phyloP scores from a whole-genome alignment of 1,140 invertebrate genomes.

The Onthophagus taurus region DNA sequence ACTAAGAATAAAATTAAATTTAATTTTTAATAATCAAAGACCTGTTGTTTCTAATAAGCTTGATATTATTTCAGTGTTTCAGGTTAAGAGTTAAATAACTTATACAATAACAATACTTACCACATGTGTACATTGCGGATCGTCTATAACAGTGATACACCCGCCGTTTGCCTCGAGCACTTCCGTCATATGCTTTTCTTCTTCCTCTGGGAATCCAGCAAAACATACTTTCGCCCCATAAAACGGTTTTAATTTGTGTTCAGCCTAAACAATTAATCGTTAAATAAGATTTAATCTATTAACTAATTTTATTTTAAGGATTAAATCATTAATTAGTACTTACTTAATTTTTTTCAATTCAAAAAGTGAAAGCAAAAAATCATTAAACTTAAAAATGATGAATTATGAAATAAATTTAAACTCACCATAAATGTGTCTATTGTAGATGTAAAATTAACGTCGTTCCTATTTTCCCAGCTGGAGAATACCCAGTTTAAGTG shows the following conservation, averaged over 20 bases:
- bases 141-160: conserved; percentile 58
- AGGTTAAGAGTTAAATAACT: too few species aligned
- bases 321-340: too few species aligned
- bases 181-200: conserved; percentile 84
- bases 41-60: conserved; percentile 12
- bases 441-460: conserved; percentile 55
- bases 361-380: too few species aligned
- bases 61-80: too few species aligned
- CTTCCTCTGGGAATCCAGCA: conserved; percentile 78
- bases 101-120: conserved; percentile 50
- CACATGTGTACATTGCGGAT: conserved; percentile 80
- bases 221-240: conserved; percentile 79
- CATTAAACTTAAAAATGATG: too few species aligned
- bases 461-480: conserved; percentile 68
- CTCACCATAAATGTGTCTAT: conserved; percentile 62
- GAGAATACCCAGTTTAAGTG: conserved; percentile 76
- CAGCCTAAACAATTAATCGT: conserved; percentile 38
- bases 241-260: conserved; percentile 78
- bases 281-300: not conserved
- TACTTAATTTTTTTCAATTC: too few species aligned
- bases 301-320: not conserved
- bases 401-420: conserved; percentile 13
- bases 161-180: conserved; percentile 80
- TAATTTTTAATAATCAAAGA: too few species aligned
- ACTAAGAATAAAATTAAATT: too few species aligned